phyloP scores from a whole-genome alignment of 2,113 vertebrate genomes.

The Leucosticte australis region DNA sequence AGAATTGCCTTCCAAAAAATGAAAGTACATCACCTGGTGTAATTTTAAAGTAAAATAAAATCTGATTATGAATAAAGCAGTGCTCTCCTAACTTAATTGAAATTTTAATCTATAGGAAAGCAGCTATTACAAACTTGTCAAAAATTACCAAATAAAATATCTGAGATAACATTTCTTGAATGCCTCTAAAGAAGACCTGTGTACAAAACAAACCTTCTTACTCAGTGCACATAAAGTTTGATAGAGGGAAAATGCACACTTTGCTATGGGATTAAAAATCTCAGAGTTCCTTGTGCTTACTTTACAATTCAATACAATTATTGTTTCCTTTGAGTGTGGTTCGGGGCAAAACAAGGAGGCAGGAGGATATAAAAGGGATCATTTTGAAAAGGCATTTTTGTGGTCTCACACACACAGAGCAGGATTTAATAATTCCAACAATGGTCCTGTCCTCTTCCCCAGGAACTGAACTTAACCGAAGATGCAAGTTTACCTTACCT shows the following conservation, averaged over 20 bases:
- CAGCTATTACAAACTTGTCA: not conserved
- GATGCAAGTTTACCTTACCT: not conserved
- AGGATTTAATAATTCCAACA: not conserved
- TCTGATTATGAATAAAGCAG: not conserved
- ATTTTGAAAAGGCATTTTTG: constrained; percentile 21
- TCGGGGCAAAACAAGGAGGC: not conserved
- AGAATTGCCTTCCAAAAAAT: not conserved
- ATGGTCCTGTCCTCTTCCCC: not conserved
- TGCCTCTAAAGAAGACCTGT: not conserved
- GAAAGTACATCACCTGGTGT: not conserved
- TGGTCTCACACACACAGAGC: not conserved
- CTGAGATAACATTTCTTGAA: not conserved
- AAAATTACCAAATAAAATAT: not conserved
- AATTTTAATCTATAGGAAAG: not conserved
- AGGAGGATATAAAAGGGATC: not conserved
- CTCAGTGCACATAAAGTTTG: not conserved
- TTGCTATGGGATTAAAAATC: not conserved
- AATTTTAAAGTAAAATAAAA: not conserved
- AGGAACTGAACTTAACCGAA: not conserved
- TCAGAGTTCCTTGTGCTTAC: not conserved
- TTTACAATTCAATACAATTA: constrained; percentile 2
- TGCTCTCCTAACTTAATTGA: not conserved
- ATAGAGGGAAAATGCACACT: not conserved
- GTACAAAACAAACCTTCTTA: not conserved
- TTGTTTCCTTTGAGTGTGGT: not conserved